Base-by-base conservation (phyloP, 2,113 vertebrate genomes). In the Megaleporinus macrocephalus region DNA sequence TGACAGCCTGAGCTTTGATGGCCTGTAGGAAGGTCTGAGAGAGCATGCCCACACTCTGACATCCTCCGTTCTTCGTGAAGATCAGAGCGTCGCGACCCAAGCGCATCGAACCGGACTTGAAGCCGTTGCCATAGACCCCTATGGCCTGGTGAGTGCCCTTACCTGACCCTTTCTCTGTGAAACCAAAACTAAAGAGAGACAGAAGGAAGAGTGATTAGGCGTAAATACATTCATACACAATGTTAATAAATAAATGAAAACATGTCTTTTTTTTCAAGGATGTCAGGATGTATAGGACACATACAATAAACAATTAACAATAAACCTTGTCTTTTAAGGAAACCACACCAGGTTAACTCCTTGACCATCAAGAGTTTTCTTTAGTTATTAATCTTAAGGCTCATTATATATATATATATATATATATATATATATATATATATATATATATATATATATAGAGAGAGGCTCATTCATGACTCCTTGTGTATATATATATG, bases 61-160 rank as follows among this genome's bases (percentile, higher is more conserved):
- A 94, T 81, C 91, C 90, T 0, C 95, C 95, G 1, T 95, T 95
- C 91, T 96, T 96, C 79, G 94, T 95, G 88, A 96, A 96, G 91
- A 96, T 94, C 59, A 96, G 89, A 20, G 92, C 94, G 0, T 96
- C 95, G 9, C 94, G 95, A 69, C 95, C 95, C 70, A 96, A 89
- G 0, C 92, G 89, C 95, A 95, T 95, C 73, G 94, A 96, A 63
- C 95, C 95, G 0, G 94, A 95, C 88, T 96, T 96, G 89, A 97
- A 96, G 49, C 95, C 95, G 41, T 95, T 96, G 14, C 95, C 96
- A 26, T 94, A 96, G 59, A 95, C 88, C 0, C 95, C 95, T 5
- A 95, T 93, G 81, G 94, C 91, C 68, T 87, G 89, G 62, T 91
- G 93, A 80, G 76, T 89, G 77, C 88, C 88, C 76, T 87, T 95